Percentiles rank a stretch among this genome's conserved stretches.
phyloP scores from a whole-genome alignment of 2,113 vertebrate genomes.

The Monopterus albus region DNA sequence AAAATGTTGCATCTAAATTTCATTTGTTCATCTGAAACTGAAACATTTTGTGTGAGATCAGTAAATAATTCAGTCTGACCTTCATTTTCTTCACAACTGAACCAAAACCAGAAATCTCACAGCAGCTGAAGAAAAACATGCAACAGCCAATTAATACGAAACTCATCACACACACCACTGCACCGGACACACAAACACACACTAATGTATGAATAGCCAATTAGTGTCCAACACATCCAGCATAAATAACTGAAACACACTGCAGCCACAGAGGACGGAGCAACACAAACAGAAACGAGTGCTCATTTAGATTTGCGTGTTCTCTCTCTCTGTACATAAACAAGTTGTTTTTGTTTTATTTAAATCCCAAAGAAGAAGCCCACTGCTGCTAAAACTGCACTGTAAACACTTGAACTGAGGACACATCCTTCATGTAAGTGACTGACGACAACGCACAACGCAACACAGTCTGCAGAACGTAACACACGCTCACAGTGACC shows the following conservation, averaged over 20 bases:
- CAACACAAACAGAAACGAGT: constrained; percentile 28
- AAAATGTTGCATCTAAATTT: constrained; percentile 2
- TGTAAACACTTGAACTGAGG: not conserved
- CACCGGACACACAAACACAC: constrained; percentile 31
- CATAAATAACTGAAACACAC: constrained; percentile 55
- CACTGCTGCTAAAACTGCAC: no score
- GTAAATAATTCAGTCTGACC: constrained; percentile 56
- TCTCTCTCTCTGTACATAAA: constrained; percentile 13
- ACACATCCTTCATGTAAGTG: constrained; percentile 12
- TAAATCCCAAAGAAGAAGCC: constrained; percentile 2
- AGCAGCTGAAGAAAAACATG: constrained; percentile 35
- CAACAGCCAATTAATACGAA: constrained; percentile 45
- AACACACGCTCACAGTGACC: constrained; percentile 25
- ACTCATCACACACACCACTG: constrained; percentile 55
- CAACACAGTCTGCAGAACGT: constrained; percentile 41
- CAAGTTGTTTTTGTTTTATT: constrained; percentile 22
- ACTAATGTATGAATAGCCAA: constrained; percentile 63
- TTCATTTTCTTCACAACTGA: constrained; percentile 58
- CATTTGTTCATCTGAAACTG: constrained; percentile 12
- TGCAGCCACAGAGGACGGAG: constrained; percentile 26
- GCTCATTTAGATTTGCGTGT: constrained; percentile 8
- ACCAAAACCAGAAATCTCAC: constrained; percentile 48
- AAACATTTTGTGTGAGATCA: constrained; percentile 35
- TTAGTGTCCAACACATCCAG: constrained; percentile 38
- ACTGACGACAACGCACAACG: constrained; percentile 14